Evolutionary conservation across 2,797 vertebrate genomes (phyloP).

Genomic region (Acipenser ruthenus): DNA sequence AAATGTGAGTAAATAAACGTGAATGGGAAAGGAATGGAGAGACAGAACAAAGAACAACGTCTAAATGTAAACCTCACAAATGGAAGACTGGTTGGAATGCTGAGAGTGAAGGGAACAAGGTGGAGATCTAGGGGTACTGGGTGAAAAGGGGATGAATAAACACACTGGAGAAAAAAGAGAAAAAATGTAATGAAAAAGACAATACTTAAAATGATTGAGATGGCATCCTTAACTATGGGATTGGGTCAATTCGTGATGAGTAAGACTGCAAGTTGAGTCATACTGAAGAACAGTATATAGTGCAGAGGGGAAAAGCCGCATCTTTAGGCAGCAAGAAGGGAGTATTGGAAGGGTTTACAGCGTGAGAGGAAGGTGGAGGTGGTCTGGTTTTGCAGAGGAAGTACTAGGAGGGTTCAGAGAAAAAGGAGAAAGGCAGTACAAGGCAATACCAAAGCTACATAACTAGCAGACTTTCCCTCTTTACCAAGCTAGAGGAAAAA

Average conservation of each 20-base stretch:
- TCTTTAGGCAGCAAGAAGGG: slow-evolving; percentile 25
- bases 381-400: slow-evolving; percentile 80
- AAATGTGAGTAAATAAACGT: too few species aligned
- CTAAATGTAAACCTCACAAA: slow-evolving; percentile 66
- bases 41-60: slow-evolving; percentile 15
- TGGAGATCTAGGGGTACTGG: slow-evolving; percentile 39
- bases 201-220: slow-evolving; percentile 35
- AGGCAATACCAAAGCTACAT: slow-evolving; percentile 34
- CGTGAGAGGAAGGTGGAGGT: slow-evolving; percentile 54
- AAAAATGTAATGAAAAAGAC: slow-evolving; percentile 39
- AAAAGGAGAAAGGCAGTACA: slow-evolving; percentile 67
- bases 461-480: slow-evolving; percentile 48
- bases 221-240: slow-evolving; percentile 27
- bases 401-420: slow-evolving; percentile 72
- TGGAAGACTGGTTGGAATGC: slow-evolving; percentile 50
- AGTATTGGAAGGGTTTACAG: slow-evolving; percentile 42
- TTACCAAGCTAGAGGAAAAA: slow-evolving; percentile 44
- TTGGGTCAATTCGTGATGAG: slow-evolving; percentile 46
- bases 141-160: slow-evolving; percentile 36
- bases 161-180: slow-evolving; percentile 50
- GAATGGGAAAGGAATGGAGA: slow-evolving; percentile 25
- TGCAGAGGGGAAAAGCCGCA: slow-evolving; percentile 15
- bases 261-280: slow-evolving; percentile 20
- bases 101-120: slow-evolving; percentile 38
- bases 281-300: too few species aligned